Evolutionary conservation across 2,113 vertebrate genomes (phyloP), one percentile per base, ranked within the genome.

Genomic region (Maccullochella peelii): DNA sequence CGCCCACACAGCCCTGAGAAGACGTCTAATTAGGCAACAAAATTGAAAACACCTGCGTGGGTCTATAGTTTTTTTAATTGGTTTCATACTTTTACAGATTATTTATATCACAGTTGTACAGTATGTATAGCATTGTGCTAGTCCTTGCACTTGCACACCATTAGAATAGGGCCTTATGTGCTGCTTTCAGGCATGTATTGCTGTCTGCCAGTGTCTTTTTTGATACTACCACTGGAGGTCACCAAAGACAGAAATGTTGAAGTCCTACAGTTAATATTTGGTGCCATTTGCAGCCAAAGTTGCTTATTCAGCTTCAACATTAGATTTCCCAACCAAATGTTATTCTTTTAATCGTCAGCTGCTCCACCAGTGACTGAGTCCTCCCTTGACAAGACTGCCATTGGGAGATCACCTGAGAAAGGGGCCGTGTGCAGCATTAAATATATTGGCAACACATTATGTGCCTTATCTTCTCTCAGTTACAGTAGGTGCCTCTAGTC

Each of bases 351-450:
- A 59, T 97, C 95, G 96, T 97, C 54, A 97, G 94, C 93, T 97
- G 96, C 74, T 97, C 96, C 79, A 97, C 96, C 52, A 97, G 89
- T 0, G 96, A 96, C 89, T 96, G 96, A 0, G 87, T 96, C 82
- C 97, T 57, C 97, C 8, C 14, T 27, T 40, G 97, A 97, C 73
- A 95, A 94, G 0, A 95, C 96, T 30, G 40, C 8, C 10, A 33
- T 57, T 52, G 52, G 14, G 38, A 71, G 62, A 11, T 61, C 40
- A 77, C 16, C 8, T 33, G 44, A 79, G 47, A 61, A 55, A 68
- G 33, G 47, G 44, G 33, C 7, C 1, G 5, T 63, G 50, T 63
- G 44, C 52, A 33, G 54, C 59, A 77, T 38, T 62, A 73, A 79
- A 82, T 2, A 44, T 68, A 33, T 4, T 33, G 69, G 50, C 1